Conservation (phyloP, 1,140 invertebrate species). For the Berghia stephanieae region DNA sequence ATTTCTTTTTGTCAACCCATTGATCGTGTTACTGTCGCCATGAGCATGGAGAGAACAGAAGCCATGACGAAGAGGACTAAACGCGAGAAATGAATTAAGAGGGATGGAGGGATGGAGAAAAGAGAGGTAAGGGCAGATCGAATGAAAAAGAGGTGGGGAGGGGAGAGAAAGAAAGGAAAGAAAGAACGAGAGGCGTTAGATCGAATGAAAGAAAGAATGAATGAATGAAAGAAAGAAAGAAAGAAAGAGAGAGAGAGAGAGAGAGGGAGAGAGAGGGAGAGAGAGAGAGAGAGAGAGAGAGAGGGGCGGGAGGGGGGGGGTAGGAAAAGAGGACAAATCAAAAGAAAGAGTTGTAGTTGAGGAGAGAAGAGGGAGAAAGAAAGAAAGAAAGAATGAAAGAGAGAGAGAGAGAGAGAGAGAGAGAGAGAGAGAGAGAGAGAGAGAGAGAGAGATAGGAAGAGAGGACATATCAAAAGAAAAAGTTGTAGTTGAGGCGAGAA, state of each 20-base stretch:
- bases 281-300: background rate
- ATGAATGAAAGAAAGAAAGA: background rate
- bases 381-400: conserved; percentile 9
- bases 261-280: conserved; percentile 10
- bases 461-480: background rate
- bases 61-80: background rate
- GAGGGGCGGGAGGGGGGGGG: background rate
- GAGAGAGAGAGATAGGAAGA: too few species aligned
- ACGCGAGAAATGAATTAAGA: background rate
- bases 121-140: background rate
- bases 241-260: background rate
- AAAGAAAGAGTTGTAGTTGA: too few species aligned
- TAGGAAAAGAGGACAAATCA: too few species aligned
- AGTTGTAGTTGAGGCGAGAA: background rate
- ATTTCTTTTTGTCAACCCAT: too few species aligned
- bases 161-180: background rate
- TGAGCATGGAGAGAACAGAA: background rate
- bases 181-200: background rate
- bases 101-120: background rate
- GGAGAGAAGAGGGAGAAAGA: background rate
- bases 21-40: too few species aligned
- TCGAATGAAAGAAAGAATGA: background rate
- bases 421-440: background rate
- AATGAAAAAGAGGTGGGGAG: background rate
- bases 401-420: background rate